Evolutionary conservation across 2,888 invertebrate genomes (phyloP).

Genomic region (Ennomos erosarius): DNA sequence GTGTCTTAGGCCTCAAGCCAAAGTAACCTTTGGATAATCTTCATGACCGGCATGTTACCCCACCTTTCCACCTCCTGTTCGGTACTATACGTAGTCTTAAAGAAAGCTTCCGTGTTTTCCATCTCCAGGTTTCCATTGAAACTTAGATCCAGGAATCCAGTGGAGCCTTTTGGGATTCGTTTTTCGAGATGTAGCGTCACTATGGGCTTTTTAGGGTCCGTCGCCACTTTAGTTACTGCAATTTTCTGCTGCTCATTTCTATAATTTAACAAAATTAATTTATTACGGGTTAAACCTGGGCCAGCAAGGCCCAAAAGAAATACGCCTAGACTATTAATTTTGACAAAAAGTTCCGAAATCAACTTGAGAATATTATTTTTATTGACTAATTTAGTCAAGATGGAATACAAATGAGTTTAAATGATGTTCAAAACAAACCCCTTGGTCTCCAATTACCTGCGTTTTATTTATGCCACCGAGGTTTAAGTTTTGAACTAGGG

Average conservation of each 20-base stretch:
- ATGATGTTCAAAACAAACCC: too few relatives aligned
- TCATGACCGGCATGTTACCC: slow-evolving; percentile 31
- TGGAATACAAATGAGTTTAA: too few relatives aligned
- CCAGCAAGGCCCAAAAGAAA: too few relatives aligned
- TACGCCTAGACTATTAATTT: too few relatives aligned
- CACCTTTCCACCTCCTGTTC: slow-evolving; percentile 79
- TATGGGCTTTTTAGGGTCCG: slow-evolving; percentile 86
- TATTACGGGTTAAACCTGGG: background rate
- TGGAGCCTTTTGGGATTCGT: slow-evolving; percentile 81
- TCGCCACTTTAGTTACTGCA: slow-evolving; percentile 69
- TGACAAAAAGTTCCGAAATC: too few relatives aligned
- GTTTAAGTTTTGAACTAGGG: too few relatives aligned
- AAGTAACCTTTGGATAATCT: slow-evolving; percentile 26
- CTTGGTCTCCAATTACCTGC: too few relatives aligned
- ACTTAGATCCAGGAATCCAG: slow-evolving; percentile 86
- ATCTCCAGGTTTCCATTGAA: slow-evolving; percentile 88
- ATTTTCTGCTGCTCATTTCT: slow-evolving; percentile 27
- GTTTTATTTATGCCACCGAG: background rate
- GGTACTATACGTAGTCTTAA: slow-evolving; percentile 86
- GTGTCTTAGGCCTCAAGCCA: slow-evolving; percentile 13
- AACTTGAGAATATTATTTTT: too few relatives aligned
- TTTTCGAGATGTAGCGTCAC: slow-evolving; percentile 86
- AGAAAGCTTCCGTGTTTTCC: slow-evolving; percentile 88
- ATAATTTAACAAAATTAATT: slow-evolving; percentile 13
- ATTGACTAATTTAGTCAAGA: too few relatives aligned